Conservation (phyloP, 2,797 vertebrate genomes). For the Chloroceryle inda region DNA sequence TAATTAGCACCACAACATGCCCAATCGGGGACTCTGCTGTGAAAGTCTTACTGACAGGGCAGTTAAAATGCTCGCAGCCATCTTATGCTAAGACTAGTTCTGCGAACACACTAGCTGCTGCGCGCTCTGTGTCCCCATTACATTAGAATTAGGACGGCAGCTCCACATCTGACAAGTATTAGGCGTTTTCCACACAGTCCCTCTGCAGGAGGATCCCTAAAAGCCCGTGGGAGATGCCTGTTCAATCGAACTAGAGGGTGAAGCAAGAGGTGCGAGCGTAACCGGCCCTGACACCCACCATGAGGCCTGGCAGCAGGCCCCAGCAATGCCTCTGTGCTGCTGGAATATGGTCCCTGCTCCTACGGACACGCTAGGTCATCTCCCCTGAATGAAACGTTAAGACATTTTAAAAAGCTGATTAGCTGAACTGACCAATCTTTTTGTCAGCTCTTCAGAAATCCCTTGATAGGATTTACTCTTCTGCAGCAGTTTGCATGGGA, state of each 20-base stretch:
- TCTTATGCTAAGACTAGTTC: not conserved
- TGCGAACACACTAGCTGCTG: not conserved
- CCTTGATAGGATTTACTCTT: slow-evolving; percentile 51
- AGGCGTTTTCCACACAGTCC: not conserved
- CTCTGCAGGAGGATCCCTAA: not conserved
- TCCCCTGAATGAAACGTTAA: slow-evolving; percentile 16
- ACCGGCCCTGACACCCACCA: not conserved
- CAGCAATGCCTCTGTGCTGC: not conserved
- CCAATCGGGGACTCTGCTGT: not conserved
- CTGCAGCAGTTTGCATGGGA: slow-evolving; percentile 6
- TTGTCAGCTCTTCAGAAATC: slow-evolving; percentile 42
- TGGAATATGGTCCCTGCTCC: not conserved
- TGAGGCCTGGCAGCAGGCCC: not conserved
- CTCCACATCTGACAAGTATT: not conserved
- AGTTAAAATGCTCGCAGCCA: not conserved
- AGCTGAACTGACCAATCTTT: slow-evolving; percentile 48
- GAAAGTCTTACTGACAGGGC: not conserved
- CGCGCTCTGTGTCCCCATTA: not conserved
- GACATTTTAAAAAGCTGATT: slow-evolving; percentile 47
- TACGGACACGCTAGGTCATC: not conserved
- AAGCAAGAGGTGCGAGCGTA: not conserved
- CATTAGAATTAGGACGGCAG: not conserved
- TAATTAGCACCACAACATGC: not conserved
- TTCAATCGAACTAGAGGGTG: not conserved
- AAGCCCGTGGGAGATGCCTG: not conserved